Percentiles rank a stretch among this genome's conserved stretches.
phyloP scores from a whole-genome alignment of 2,113 vertebrate species.

The Rhinoptilus africanus region DNA sequence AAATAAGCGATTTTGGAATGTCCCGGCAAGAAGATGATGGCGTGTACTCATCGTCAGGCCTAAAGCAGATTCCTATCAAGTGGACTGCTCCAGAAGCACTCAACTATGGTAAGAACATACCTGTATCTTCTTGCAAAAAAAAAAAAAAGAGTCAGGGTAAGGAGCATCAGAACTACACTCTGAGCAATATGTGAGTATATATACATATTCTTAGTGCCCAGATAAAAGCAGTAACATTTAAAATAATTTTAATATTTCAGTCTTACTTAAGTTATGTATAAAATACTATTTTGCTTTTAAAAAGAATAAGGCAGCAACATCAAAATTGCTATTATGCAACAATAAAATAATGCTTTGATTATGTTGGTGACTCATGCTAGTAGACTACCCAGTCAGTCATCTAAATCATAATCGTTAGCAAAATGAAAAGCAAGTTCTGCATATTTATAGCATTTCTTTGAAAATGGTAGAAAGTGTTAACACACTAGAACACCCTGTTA shows the following conservation, averaged over 20 bases:
- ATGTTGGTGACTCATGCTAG: background rate
- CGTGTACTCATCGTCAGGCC: slow-evolving; percentile 93
- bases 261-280: background rate
- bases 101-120: slow-evolving; percentile 86
- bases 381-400: background rate
- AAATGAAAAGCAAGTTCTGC: background rate
- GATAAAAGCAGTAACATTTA: background rate
- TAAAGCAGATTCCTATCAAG: slow-evolving; percentile 99
- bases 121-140: background rate
- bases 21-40: slow-evolving; percentile 96
- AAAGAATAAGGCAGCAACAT: background rate
- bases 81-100: slow-evolving; percentile 99
- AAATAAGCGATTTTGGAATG: slow-evolving; percentile 99
- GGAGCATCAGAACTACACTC: background rate
- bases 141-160: too few species aligned
- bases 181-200: background rate
- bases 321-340: background rate
- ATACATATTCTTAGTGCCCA: background rate
- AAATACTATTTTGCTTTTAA: background rate
- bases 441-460: background rate
- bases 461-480: background rate
- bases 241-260: background rate
- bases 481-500: background rate
- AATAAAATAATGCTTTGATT: background rate
- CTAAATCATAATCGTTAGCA: background rate